Conservation (phyloP, 92 coral and sea anemone genomes). For the Scolanthus callimorphus region DNA sequence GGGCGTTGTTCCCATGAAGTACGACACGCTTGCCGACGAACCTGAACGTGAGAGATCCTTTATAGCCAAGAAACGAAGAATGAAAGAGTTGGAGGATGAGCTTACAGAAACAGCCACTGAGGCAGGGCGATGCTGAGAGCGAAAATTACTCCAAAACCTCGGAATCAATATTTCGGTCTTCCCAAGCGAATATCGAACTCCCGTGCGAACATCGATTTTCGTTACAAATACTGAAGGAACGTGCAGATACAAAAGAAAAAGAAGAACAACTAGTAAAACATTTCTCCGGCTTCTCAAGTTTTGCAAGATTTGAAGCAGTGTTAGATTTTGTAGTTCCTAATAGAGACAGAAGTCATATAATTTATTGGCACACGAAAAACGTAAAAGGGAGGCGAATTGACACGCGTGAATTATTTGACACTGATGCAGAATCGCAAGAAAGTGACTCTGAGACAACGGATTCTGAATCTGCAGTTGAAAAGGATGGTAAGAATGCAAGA, state of each 20-base stretch:
- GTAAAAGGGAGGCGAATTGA: constrained; percentile 5
- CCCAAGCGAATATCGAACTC: too few relatives aligned
- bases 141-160: constrained; percentile 1
- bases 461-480: too few relatives aligned
- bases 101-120: constrained; percentile 36
- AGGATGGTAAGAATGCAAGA: too few relatives aligned
- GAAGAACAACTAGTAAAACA: too few relatives aligned
- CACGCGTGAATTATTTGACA: constrained; percentile 14
- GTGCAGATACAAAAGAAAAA: too few relatives aligned
- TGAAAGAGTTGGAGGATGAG: constrained; percentile 19
- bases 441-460: constrained; percentile 1
- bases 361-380: constrained; percentile 28
- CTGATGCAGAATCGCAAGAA: constrained; percentile 19
- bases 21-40: constrained; percentile 12
- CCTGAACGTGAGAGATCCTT: constrained; percentile 4
- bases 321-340: constrained; percentile 22
- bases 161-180: too few relatives aligned
- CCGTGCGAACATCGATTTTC: too few relatives aligned
- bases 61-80: constrained; percentile 8
- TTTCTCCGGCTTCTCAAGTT: too few relatives aligned
- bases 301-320: constrained; percentile 2
- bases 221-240: too few relatives aligned
- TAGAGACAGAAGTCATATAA: constrained; percentile 14
- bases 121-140: constrained; percentile 13
- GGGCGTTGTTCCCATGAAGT: constrained; percentile 20